phyloP scores from a whole-genome alignment of 2,113 vertebrate genomes.

The Sceloporus tristichus region DNA sequence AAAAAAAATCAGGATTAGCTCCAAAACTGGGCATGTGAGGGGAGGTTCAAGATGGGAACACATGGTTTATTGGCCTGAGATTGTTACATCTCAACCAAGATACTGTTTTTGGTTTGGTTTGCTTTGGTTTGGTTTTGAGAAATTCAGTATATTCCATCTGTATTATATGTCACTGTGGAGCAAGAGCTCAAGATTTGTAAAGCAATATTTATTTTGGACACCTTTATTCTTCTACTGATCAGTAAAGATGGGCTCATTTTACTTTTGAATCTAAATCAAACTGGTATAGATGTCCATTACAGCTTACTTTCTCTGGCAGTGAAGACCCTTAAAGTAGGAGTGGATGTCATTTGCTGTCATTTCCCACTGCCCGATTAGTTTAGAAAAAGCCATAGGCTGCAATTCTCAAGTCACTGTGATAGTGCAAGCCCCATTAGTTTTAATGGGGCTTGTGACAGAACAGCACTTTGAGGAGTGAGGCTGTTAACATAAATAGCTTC shows the following conservation, averaged over 20 bases:
- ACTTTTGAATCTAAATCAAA: conserved; percentile 45
- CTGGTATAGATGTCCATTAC: conserved; percentile 56
- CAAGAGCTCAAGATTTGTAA: conserved; percentile 30
- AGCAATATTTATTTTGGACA: conserved; percentile 44
- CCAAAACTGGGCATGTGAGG: background rate
- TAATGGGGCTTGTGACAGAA: conserved; percentile 41
- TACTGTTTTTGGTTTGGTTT: background rate
- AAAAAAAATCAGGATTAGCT: background rate
- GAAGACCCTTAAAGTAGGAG: conserved; percentile 33
- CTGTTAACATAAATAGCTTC: conserved; percentile 49
- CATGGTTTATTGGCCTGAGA: background rate
- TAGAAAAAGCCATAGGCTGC: conserved; percentile 38
- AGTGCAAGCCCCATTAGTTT: conserved; percentile 33
- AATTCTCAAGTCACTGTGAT: conserved; percentile 40
- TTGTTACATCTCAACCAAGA: background rate
- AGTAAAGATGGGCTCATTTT: conserved; percentile 10
- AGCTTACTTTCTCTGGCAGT: conserved; percentile 41
- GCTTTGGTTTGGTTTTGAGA: background rate
- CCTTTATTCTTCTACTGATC: conserved; percentile 54
- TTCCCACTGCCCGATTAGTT: conserved; percentile 24
- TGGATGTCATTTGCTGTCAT: conserved; percentile 50
- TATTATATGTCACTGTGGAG: background rate
- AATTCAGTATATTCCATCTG: background rate
- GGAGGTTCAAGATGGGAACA: too few species aligned
- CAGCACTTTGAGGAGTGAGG: conserved; percentile 40